Base-by-base conservation (phyloP, 2,888 invertebrate species). In the Pantelozetes paolii region DNA sequence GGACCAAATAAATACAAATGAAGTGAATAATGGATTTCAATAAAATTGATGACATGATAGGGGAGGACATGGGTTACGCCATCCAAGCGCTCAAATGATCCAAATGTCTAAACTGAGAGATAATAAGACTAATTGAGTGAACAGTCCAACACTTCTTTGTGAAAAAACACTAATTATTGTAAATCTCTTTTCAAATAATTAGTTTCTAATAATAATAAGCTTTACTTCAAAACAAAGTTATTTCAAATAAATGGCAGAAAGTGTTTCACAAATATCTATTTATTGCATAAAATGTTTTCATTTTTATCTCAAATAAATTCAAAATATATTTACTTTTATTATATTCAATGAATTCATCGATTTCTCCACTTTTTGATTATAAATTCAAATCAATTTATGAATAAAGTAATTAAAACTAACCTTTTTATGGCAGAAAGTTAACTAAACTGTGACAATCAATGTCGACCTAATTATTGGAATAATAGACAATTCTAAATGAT, bases 1-100 rank as follows among this genome's bases (percentile, higher is more conserved):
- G n/a, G 32, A 59, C 11, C 32, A 13, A 11, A 13, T 32, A 59
- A 28, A 26, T 30, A 28, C 28, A 59, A 59, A 59, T 18, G 23
- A 20, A 59, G n/a, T 28, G 59, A 30, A 59, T 59, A 32, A n/a
- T 15, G 6, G 3, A 48, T 36, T 36, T 5, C 59, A 67, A 67
- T 67, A 67, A 67, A 62, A 67, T n/a, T 67, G 40, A 67, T 3
- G 42, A 67, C 67, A 67, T 15, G 67, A 67, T 67, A 67, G 67
- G 23, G 67, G 67, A 36, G 67, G 67, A 40, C 67, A 67, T 67
- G 15, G 5, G 15, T 32, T 59, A 59, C 2, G 30, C 59, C 30
- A 30, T 59, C 15, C 59, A 30, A 59, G n/a, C 32, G 59, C 32
- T 6, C 2, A 28, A 59, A 28, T n/a, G 15, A 59, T 36, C 11